Base-by-base conservation (phyloP, 2,888 invertebrate genomes). In the Dermolepida albohirtum region DNA sequence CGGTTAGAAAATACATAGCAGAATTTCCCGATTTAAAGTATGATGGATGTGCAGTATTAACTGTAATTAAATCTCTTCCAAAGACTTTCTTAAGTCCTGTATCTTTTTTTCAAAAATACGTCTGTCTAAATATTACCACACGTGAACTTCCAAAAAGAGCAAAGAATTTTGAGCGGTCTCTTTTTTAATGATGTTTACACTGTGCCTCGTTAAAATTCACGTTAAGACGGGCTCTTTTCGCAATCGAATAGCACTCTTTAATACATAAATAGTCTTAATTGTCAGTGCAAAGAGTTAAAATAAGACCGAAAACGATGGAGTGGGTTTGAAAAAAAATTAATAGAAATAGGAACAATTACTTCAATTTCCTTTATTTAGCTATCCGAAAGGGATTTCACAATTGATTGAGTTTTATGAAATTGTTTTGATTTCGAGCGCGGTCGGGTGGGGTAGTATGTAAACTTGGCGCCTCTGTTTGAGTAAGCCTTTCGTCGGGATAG, bases 151-250 rank as follows among this genome's bases (percentile, higher is more conserved):
- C n/a, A n/a, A n/a, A n/a, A n/a, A n/a, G n/a, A n/a, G n/a, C n/a
- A n/a, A n/a, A n/a, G n/a, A n/a, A n/a, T n/a, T n/a, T n/a, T n/a
- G n/a, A n/a, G n/a, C n/a, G n/a, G n/a, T n/a, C 34, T 34, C 34
- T 34, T 59, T 59, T 59, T 59, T 59, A 59, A 59, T 44, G 59
- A 59, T 59, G 59, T 59, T 59, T 59, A 59, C 59, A 17, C 41
- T 16, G 10, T 22, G 22, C 41, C 44, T 59, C 59, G 22, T 44
- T 44, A 44, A 55, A 40, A 55, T 43, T 59, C 43, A 51, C 51
- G 29, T 51, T 51, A 10, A n/a, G 22, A 12, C n/a, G 12, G 51
- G 29, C 29, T 29, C 12, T 7, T 51, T 51, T 27, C 29, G 51
- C 51, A 29, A 51, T 29, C 51, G 29, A 51, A 51, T 51, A 51